Base-by-base conservation (phyloP, 1,140 invertebrate genomes). In the Meloidogyne floridensis region DNA sequence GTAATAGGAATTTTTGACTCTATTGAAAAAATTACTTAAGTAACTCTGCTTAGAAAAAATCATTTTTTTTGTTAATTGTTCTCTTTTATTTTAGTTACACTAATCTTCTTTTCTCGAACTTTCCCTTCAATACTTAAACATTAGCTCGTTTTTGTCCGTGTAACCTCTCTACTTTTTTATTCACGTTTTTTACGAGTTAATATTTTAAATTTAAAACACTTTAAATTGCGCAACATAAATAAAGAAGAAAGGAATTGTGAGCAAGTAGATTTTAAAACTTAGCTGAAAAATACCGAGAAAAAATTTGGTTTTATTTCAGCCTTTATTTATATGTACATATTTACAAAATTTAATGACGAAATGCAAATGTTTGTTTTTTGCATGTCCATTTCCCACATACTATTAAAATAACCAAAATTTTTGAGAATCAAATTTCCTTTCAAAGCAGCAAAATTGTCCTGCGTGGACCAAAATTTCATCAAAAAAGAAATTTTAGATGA, bases 381-480 rank as follows among this genome's bases (percentile, higher is more conserved):
- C 15, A 15, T 18, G 6, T 18, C 15, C 59, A 65, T 65, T 65
- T 65, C n/a, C 10, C 59, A 18, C 59, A 15, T n/a, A 59, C 56
- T 59, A 59, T 65, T n/a, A n/a, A 65, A n/a, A 65, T 15, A 65
- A 65, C 59, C 6, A 56, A 56, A 5, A 65, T 65, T 65, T 65
- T 65, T 65, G 1, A n/a, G 59, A 65, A 65, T 65, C 59, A 65
- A 65, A 65, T 65, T 65, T 65, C 59, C n/a, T 65, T 65, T 65
- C 15, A 65, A 59, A 59, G 11, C 13, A n/a, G 59, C 59, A 15
- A 65, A n/a, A 65, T 65, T 65, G 15, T 65, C 2, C 10, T 15
- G 56, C 56, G 13, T 59, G 15, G 11, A 4, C 56, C 15, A 59
- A 59, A 59, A 59, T 15, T 15, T 7, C 32, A 32, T 32, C 32